Base-by-base conservation (phyloP, 2,888 invertebrate species). In the Piscicola geometra region DNA sequence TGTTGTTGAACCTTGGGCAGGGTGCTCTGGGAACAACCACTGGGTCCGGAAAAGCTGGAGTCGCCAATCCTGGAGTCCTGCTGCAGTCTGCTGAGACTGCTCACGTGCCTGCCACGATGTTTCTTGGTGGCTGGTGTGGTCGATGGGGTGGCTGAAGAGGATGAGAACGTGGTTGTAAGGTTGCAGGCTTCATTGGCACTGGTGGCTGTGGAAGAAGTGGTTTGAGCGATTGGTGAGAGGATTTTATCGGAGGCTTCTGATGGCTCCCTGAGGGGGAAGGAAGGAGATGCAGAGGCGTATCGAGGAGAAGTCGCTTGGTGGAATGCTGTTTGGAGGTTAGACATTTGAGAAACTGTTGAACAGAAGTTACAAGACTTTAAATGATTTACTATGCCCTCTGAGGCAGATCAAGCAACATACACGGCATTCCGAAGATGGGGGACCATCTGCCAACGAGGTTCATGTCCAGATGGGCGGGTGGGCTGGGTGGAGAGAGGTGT, bases 51-150 rank as follows among this genome's bases (percentile, higher is more conserved):
- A 32, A 66, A 30, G 25, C 41, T n/a, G 56, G 70, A 28, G 56
- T 60, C 33, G 66, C 32, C 36, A 36, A 70, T n/a, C 47, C 69
- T 25, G 3, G 64, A 30, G 33, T 89, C 89, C 67, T 91, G 90
- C 84, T 92, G 93, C 82, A 93, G 89, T 79, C 93, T 90, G 50
- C 93, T 93, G 77, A 94, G 93, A 84, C 93, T 93, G 79, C 94
- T 94, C 83, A 95, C 94, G 80, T 94, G 88, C 78, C 94, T 89
- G 12, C 68, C 68, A 2, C 15, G 35, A 18, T 60, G 71, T 25
- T 64, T 69, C 28, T 33, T 30, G 47, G 47, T 36, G 21, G 69
- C 68, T 28, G 41, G 35, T 56, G 67, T 36, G 36, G 32, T 28
- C 33, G 36, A 52, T 52, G 33, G 0, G 47, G 47, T 50, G 28